These are phyloP conservation scores for Sarotherodon lohbergeri DNA, from an alignment of 2,113 vertebrate genomes.

Conservation along the genomic window DNA sequence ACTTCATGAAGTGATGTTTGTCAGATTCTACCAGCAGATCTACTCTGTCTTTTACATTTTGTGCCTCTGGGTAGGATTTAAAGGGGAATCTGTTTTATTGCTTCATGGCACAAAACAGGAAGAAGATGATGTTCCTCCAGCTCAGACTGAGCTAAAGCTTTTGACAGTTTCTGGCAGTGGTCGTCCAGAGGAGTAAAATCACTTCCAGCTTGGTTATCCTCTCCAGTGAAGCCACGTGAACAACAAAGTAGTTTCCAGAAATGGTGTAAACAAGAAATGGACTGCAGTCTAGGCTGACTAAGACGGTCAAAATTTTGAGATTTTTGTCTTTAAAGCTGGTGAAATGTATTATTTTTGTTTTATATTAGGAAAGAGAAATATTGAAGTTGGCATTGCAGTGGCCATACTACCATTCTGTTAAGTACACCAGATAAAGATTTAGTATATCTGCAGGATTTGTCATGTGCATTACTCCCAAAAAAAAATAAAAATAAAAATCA, in stretches of 20 bases:
- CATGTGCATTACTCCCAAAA: neutral
- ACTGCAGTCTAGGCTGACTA: neutral
- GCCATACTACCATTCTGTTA: neutral
- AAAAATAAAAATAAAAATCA: neutral
- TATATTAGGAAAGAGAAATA: neutral
- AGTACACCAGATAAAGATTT: neutral
- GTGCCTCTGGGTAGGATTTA: neutral
- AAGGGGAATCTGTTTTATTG: constrained; percentile 6
- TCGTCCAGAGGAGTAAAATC: neutral
- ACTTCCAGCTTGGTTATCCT: neutral
- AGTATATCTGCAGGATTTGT: neutral
- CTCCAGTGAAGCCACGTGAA: neutral
- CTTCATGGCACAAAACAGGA: neutral
- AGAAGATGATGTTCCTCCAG: neutral
- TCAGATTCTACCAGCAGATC: neutral
- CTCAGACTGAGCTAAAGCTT: neutral
- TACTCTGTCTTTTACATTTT: neutral
- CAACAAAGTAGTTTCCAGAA: neutral
- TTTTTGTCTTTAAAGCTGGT: neutral
- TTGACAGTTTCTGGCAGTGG: constrained; percentile 1
- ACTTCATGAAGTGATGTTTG: neutral
- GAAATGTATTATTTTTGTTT: neutral
- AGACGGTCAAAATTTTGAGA: neutral
- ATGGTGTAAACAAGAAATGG: neutral
- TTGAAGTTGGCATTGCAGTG: neutral